Base-by-base conservation (phyloP, 2,797 vertebrate genomes). In the Anableps anableps region DNA sequence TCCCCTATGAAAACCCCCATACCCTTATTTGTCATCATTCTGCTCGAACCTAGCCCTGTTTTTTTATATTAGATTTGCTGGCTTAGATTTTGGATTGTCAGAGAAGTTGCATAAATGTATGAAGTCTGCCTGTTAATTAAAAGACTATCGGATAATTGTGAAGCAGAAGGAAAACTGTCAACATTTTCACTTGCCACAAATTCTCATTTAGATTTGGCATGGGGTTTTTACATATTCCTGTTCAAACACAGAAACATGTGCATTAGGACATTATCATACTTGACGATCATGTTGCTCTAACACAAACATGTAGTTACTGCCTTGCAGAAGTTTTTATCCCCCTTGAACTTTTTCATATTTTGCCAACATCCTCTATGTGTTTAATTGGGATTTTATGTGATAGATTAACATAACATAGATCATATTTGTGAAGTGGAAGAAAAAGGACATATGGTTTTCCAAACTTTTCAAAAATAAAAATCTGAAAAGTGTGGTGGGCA, bases 151-250 rank as follows among this genome's bases (percentile, higher is more conserved):
- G 16, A 62, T 19, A 34, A 34, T 62, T 31, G 14, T 8, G 16
- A 34, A 62, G 31, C 19, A 62, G 4, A 34, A 62, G 6, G 60
- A 62, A 31, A 62, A 31, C 21, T 79, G 23, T 58, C 7, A 74
- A 82, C 66, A 76, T 82, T 76, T 31, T 86, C 34, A 66, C 29
- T 53, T 72, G 74, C 48, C 48, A 50, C 17, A 9, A 50, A 50
- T 53, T 53, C 5, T 53, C 51, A 53, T 26, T 53, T 23, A 21
- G 51, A 53, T 53, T 13, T 58, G 51, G 23, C 51, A 53, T 53
- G 51, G 23, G 26, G 5, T 9, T 8, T 53, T 53, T 53, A 53
- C 19, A 23, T 53, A 53, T 53, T 53, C 51, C 5, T 17, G 16
- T 58, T 58, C 55, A 10, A 58, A 58, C 23, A 58, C n/a, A 58